These are phyloP conservation scores for Hoplias malabaricus DNA, from an alignment of 2,113 vertebrate genomes.

Conservation along the genomic window DNA sequence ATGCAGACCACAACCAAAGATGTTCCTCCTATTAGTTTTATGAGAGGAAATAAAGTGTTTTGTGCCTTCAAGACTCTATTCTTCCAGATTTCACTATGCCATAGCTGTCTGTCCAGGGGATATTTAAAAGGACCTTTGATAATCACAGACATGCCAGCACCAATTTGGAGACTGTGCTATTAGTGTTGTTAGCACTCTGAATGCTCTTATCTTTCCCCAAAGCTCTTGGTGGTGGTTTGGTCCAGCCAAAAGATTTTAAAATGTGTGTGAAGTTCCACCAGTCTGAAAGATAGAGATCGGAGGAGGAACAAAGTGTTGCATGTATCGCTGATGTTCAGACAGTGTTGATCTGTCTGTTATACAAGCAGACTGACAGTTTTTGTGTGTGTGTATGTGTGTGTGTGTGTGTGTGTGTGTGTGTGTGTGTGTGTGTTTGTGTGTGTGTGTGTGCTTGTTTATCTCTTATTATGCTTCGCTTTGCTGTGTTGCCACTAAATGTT, in stretches of 20 bases:
- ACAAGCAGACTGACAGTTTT: background rate
- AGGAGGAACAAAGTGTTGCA: background rate
- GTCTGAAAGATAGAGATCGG: background rate
- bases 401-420: background rate
- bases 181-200: background rate
- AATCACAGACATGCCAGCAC: background rate
- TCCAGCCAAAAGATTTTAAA: background rate
- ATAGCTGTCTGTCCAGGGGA: background rate
- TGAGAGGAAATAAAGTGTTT: background rate
- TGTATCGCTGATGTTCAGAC: background rate
- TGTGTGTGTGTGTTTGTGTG: background rate
- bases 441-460: constrained; percentile 20
- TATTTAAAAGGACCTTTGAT: background rate
- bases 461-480: background rate
- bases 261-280: background rate
- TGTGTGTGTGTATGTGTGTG: constrained; percentile 9
- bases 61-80: background rate
- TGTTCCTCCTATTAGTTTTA: background rate
- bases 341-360: background rate
- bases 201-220: background rate
- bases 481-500: background rate
- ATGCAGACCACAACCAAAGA: background rate
- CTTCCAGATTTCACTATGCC: background rate
- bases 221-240: background rate
- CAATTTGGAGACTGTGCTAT: background rate